Evolutionary conservation across 2,797 vertebrate species (phyloP).

Genomic region (Falco rusticolus): DNA sequence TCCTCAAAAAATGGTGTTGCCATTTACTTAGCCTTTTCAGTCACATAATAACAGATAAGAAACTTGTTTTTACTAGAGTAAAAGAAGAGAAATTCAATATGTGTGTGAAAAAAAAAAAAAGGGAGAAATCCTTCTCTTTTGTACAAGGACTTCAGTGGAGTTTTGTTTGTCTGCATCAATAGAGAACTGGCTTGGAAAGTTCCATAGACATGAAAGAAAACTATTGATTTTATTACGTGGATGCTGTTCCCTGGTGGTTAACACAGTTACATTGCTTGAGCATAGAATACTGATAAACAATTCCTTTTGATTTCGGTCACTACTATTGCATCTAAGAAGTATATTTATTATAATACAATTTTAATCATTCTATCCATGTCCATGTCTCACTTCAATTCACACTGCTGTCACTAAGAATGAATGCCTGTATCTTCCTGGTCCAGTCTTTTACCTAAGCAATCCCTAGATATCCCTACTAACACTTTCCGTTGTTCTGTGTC

Average conservation of each 20-base stretch:
- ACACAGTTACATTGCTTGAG: background rate
- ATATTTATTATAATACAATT: background rate
- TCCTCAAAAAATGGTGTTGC: background rate
- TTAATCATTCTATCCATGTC: background rate
- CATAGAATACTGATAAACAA: background rate
- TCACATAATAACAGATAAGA: background rate
- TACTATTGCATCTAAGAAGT: background rate
- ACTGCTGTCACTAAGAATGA: background rate
- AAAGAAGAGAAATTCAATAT: background rate
- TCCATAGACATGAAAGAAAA: background rate
- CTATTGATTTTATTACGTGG: background rate
- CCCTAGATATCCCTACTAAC: background rate
- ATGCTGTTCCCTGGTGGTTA: background rate
- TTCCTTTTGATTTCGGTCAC: slow-evolving; percentile 29
- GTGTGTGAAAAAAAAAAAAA: background rate
- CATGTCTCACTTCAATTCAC: background rate
- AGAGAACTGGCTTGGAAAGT: background rate
- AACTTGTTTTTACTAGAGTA: background rate
- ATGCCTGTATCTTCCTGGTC: background rate
- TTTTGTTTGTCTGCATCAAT: background rate
- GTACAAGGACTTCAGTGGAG: background rate
- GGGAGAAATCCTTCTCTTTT: background rate
- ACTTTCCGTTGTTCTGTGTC: background rate
- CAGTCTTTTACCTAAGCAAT: background rate
- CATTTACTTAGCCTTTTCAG: background rate